Percentiles rank a stretch among this genome's conserved stretches.
Evolutionary conservation across 2,113 vertebrate genomes (phyloP).

Genomic region (Mugil cephalus): DNA sequence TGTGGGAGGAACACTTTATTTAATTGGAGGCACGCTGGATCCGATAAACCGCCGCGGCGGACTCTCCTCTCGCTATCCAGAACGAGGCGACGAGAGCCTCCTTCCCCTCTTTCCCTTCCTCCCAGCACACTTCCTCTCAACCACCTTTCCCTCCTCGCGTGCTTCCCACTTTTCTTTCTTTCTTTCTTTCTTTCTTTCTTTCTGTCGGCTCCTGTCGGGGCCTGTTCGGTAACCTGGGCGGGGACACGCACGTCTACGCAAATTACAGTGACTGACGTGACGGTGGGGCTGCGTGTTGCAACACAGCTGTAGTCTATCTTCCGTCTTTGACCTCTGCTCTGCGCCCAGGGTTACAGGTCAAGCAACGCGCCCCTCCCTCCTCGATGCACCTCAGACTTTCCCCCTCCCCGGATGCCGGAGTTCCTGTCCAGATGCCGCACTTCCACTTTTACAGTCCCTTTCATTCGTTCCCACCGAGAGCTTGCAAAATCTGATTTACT

Average conservation of each 20-base stretch:
- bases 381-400: slow-evolving; percentile 23
- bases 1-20: slow-evolving; percentile 53
- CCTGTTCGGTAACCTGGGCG: slow-evolving; percentile 47
- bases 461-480: neutral
- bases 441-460: slow-evolving; percentile 40
- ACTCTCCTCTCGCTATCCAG: slow-evolving; percentile 7
- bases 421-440: slow-evolving; percentile 69
- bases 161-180: slow-evolving; percentile 14
- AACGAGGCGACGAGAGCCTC: slow-evolving; percentile 18
- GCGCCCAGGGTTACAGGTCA: slow-evolving; percentile 61
- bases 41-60: slow-evolving; percentile 55
- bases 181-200: slow-evolving; percentile 10
- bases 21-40: slow-evolving; percentile 51
- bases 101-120: neutral
- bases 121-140: neutral
- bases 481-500: slow-evolving; percentile 4
- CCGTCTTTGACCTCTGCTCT: slow-evolving; percentile 56
- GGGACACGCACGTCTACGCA: slow-evolving; percentile 53
- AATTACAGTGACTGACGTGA: slow-evolving; percentile 66
- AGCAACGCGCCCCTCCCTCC: slow-evolving; percentile 49
- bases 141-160: slow-evolving; percentile 1
- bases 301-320: slow-evolving; percentile 63
- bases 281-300: slow-evolving; percentile 44
- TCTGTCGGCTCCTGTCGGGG: slow-evolving; percentile 48
- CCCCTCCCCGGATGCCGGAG: slow-evolving; percentile 49